These are phyloP conservation scores for Onthophagus taurus DNA, from an alignment of 1,140 invertebrate species.

Conservation along the genomic window DNA sequence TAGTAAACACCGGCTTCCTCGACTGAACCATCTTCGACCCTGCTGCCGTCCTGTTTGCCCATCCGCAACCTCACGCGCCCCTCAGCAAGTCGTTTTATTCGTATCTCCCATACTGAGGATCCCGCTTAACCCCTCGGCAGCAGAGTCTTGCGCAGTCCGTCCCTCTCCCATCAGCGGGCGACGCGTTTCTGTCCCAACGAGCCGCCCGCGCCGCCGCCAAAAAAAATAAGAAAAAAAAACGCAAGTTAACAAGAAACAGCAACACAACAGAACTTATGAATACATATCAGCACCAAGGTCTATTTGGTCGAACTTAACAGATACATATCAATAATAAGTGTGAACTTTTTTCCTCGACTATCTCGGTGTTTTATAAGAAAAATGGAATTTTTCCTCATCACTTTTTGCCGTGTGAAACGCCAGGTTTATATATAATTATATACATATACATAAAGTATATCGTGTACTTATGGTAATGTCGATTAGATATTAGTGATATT, in stretches of 20 bases:
- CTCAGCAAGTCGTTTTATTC: slow-evolving; percentile 36
- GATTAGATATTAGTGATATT: neutral
- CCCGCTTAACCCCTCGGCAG: slow-evolving; percentile 27
- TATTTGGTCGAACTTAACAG: slow-evolving; percentile 17
- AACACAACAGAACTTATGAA: slow-evolving; percentile 27
- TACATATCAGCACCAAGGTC: slow-evolving; percentile 29
- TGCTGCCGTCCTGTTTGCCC: slow-evolving; percentile 36
- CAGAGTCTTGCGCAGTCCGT: slow-evolving; percentile 37
- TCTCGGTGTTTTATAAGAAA: no score
- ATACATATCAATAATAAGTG: slow-evolving; percentile 22
- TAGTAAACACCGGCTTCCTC: slow-evolving; percentile 93
- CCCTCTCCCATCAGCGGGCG: slow-evolving; percentile 18
- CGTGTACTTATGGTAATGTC: slow-evolving; percentile 1
- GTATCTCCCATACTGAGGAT: slow-evolving; percentile 33
- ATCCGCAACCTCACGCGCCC: slow-evolving; percentile 34
- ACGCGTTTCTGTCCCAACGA: slow-evolving; percentile 18
- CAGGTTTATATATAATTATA: slow-evolving; percentile 5
- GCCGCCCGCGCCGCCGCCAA: neutral
- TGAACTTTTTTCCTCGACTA: no score
- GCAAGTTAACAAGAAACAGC: slow-evolving; percentile 9
- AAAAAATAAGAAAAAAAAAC: neutral
- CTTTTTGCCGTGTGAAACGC: slow-evolving; percentile 4
- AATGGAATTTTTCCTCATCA: no score
- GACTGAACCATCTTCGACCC: slow-evolving; percentile 63
- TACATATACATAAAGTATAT: slow-evolving; percentile 1